Conservation (phyloP, 2,888 invertebrate species). For the Pelosia muscerda region DNA sequence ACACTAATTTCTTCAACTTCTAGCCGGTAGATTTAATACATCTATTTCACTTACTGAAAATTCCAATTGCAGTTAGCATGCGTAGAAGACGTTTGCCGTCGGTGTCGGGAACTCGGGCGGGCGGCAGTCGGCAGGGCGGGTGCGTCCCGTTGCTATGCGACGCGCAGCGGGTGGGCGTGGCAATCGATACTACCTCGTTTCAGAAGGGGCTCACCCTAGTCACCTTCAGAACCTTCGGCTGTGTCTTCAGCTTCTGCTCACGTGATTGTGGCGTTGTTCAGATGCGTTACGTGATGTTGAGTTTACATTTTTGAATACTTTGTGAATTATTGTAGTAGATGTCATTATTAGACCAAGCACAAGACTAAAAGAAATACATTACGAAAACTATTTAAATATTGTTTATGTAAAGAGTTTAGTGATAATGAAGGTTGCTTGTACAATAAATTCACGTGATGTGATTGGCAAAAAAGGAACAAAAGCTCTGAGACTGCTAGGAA, state of each 20-base stretch:
- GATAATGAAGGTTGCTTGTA: background rate
- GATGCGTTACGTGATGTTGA: background rate
- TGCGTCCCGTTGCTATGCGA: slow-evolving; percentile 80
- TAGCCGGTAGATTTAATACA: background rate
- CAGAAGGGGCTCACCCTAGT: slow-evolving; percentile 57
- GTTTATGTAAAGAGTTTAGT: background rate
- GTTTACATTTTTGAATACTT: background rate
- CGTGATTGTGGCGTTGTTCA: slow-evolving; percentile 47
- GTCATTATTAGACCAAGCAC: background rate
- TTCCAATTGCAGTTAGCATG: slow-evolving; percentile 33
- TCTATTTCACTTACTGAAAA: background rate
- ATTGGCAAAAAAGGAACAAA: background rate
- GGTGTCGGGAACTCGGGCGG: slow-evolving; percentile 54
- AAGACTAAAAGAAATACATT: background rate
- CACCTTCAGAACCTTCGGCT: slow-evolving; percentile 55
- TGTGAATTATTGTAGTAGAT: background rate
- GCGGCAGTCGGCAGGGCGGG: slow-evolving; percentile 48
- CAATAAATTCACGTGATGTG: slow-evolving; percentile 1
- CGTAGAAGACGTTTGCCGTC: slow-evolving; percentile 53
- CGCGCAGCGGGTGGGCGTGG: slow-evolving; percentile 89
- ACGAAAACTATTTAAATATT: too few relatives aligned
- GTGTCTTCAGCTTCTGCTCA: slow-evolving; percentile 38
- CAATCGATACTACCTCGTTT: slow-evolving; percentile 89
- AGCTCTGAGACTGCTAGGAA: too few relatives aligned
- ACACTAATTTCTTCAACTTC: too few relatives aligned